Evolutionary conservation across 2,113 vertebrate species (phyloP).

Genomic region (Catagonus wagneri): DNA sequence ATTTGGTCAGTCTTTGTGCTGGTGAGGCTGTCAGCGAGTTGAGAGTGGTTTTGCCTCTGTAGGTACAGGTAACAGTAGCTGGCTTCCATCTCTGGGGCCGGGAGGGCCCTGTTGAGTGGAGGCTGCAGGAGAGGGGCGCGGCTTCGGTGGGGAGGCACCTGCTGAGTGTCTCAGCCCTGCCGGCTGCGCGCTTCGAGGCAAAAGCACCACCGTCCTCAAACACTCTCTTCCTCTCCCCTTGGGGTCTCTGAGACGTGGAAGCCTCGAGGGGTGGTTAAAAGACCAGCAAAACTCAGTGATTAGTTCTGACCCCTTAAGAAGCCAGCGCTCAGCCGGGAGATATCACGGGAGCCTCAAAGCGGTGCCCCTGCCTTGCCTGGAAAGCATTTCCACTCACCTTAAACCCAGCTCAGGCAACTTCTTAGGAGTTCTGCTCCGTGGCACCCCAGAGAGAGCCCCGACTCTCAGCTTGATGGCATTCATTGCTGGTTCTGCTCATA

Average conservation of each 20-base stretch:
- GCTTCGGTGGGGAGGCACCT: not conserved
- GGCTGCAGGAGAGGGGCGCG: not conserved
- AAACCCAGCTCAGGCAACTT: not conserved
- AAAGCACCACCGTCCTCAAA: conserved; percentile 26
- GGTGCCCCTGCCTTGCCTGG: not conserved
- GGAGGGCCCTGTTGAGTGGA: conserved; percentile 75
- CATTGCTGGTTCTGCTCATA: not conserved
- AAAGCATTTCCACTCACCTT: not conserved
- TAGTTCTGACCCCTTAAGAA: conserved; percentile 47
- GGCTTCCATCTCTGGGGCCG: conserved; percentile 84
- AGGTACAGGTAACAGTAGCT: conserved; percentile 79
- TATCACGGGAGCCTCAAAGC: not conserved
- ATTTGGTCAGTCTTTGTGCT: conserved; percentile 85
- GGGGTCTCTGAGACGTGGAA: not conserved
- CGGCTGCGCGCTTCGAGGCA: not conserved
- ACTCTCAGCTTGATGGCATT: not conserved
- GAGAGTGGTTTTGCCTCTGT: conserved; percentile 84
- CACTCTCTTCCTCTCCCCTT: not conserved
- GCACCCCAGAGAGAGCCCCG: not conserved
- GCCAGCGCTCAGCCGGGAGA: not conserved
- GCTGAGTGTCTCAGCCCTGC: not conserved
- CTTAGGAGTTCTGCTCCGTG: not conserved
- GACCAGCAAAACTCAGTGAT: not conserved
- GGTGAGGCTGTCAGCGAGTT: conserved; percentile 83
- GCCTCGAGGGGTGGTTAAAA: conserved; percentile 55